These are phyloP conservation scores for Triplophysa bombifrons DNA, from an alignment of 2,797 vertebrate species.

Conservation along the genomic window DNA sequence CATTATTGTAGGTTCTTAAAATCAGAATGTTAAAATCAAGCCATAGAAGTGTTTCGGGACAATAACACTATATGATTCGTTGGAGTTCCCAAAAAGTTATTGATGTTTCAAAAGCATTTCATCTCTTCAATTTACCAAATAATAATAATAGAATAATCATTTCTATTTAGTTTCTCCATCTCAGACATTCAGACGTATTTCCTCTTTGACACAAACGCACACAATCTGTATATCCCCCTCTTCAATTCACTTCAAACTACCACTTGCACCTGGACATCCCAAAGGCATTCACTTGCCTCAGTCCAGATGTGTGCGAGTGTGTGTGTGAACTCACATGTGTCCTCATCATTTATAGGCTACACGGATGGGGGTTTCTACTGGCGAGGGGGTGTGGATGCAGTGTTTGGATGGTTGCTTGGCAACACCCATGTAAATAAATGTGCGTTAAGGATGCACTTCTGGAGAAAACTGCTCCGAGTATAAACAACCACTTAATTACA, in stretches of 20 bases:
- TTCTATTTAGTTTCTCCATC: neutral
- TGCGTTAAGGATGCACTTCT: conserved; percentile 23
- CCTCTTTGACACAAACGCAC: neutral
- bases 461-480: conserved; percentile 24
- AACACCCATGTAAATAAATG: conserved; percentile 49
- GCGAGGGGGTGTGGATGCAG: conserved; percentile 3
- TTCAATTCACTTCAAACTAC: conserved; percentile 48
- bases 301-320: conserved; percentile 61
- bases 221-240: conserved; percentile 3
- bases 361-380: conserved; percentile 34
- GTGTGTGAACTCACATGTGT: conserved; percentile 45
- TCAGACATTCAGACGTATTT: neutral
- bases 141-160: neutral
- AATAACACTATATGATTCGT: neutral
- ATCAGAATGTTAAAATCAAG: neutral
- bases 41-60: neutral
- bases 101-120: no score
- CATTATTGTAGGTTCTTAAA: neutral
- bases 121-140: no score
- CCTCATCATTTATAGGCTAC: conserved; percentile 47
- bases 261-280: conserved; percentile 67
- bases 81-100: neutral
- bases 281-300: conserved; percentile 48
- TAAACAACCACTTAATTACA: conserved; percentile 17
- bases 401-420: conserved; percentile 55